Evolutionary conservation across 2,113 vertebrate species (phyloP), one percentile per base, ranked within the genome.

Genomic region (Leptocoma aspasia): DNA sequence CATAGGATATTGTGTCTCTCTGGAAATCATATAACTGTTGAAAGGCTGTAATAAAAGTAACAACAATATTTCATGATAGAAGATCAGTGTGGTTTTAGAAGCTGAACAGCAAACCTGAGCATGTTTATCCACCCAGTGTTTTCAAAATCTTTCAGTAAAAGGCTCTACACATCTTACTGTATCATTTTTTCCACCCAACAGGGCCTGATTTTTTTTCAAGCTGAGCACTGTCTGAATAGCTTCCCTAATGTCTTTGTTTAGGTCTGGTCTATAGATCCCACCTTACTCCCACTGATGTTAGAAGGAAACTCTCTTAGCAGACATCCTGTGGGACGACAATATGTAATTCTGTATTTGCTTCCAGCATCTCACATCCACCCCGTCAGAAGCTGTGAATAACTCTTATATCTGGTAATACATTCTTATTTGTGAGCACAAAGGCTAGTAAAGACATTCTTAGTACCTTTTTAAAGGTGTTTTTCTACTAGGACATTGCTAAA

Each of bases 241-340:
- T 92, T 96, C 94, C 79, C 64, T 82, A 78, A 78, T 2, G 35
- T 68, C 80, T 94, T 86, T 93, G 77, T 95, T 92, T 87, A 84
- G 56, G 68, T 94, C 85, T 92, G 49, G 35, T 66, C 56, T 95
- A 50, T 23, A 95, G 87, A 83, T 89, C 41, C 41, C 49, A 93
- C 72, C 88, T 92, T 81, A 71, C 31, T 75, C 68, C 64, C 64
- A 78, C 76, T 89, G 88, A 88, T 73, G 39, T 65, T 42, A 72
- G 64, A 75, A 92, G 82, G 54, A 96, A 93, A 86, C 59, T 71
- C 54, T 69, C 68, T 68, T 60, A 76, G 76, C 88, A 92, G 82
- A 90, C 61, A 86, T 91, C 90, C 71, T 92, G 91, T 63, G 42
- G 39, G 33, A 70, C 0, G 4, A 86, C 77, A 86, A 89, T 79